Evolutionary conservation across 2,797 vertebrate species (phyloP).

Genomic region (Ptychadena robeensis): DNA sequence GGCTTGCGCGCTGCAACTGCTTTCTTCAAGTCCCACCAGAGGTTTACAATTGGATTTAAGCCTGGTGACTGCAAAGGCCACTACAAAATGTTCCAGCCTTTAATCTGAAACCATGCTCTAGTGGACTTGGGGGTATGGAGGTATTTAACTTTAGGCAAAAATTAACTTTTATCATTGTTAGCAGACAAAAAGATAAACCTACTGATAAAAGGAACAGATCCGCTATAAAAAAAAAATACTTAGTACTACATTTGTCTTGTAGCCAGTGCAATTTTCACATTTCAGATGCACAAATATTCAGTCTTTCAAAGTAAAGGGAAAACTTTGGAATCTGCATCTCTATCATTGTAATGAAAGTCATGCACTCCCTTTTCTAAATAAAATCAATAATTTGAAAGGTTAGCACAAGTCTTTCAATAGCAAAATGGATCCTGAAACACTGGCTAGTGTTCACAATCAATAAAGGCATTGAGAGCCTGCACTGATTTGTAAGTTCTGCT

Average conservation of each 20-base stretch:
- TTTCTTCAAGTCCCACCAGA: too few species aligned
- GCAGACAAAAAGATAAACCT: too few species aligned
- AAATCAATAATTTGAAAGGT: slow-evolving; percentile 59
- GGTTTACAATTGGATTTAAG: too few species aligned
- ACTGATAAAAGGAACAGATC: too few species aligned
- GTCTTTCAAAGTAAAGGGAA: slow-evolving; percentile 16
- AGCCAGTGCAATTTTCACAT: neutral
- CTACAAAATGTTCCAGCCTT: too few species aligned
- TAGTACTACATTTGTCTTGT: neutral
- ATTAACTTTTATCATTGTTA: too few species aligned
- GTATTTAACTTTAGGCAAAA: too few species aligned
- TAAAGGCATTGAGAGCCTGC: slow-evolving; percentile 32
- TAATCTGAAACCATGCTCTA: too few species aligned
- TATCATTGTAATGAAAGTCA: slow-evolving; percentile 51
- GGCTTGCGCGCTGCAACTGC: too few species aligned
- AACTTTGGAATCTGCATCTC: slow-evolving; percentile 28
- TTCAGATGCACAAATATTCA: neutral
- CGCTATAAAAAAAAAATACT: neutral
- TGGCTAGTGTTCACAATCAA: slow-evolving; percentile 46
- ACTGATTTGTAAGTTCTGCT: slow-evolving; percentile 13
- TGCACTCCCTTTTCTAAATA: slow-evolving; percentile 49
- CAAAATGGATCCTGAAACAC: slow-evolving; percentile 37
- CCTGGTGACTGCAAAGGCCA: too few species aligned
- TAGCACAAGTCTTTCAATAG: slow-evolving; percentile 41
- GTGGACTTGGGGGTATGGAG: too few species aligned